phyloP scores from a whole-genome alignment of 2,797 vertebrate species.

The Selene dorsalis region DNA sequence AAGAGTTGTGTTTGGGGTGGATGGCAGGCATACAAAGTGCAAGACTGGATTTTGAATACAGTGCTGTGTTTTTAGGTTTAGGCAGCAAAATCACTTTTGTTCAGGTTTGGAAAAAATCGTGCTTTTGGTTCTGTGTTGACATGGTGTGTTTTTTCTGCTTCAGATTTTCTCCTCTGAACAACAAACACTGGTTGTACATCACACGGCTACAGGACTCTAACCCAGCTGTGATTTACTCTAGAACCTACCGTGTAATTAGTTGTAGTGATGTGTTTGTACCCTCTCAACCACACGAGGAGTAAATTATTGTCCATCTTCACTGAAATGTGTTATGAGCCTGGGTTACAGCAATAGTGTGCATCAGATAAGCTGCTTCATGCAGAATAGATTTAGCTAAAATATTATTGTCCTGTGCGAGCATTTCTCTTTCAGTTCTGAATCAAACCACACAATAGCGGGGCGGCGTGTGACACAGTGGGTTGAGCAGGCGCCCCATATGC shows the following conservation, averaged over 20 bases:
- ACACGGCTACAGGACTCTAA: slow-evolving; percentile 32
- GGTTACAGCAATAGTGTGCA: not conserved
- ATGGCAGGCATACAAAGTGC: no score
- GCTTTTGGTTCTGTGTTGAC: not conserved
- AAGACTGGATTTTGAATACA: not conserved
- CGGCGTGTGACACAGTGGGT: no score
- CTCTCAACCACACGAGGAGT: slow-evolving; percentile 25
- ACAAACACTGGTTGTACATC: slow-evolving; percentile 25
- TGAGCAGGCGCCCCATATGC: no score
- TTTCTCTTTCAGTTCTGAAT: slow-evolving; percentile 21
- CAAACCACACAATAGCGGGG: slow-evolving; percentile 1
- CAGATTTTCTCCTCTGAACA: slow-evolving; percentile 16
- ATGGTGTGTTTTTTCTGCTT: slow-evolving; percentile 13
- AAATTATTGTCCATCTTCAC: slow-evolving; percentile 29
- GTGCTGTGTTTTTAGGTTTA: not conserved
- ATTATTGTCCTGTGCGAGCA: slow-evolving; percentile 17
- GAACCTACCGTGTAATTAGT: not conserved
- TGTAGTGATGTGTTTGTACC: slow-evolving; percentile 12
- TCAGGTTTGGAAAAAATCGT: not conserved
- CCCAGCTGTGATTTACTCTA: slow-evolving; percentile 15
- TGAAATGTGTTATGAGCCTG: slow-evolving; percentile 23
- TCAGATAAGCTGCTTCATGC: slow-evolving; percentile 26
- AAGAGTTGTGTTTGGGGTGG: not conserved
- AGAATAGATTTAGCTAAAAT: slow-evolving; percentile 14
- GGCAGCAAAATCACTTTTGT: not conserved